These are phyloP conservation scores for Strix aluco DNA, from an alignment of 2,113 vertebrate genomes.

Conservation along the genomic window DNA sequence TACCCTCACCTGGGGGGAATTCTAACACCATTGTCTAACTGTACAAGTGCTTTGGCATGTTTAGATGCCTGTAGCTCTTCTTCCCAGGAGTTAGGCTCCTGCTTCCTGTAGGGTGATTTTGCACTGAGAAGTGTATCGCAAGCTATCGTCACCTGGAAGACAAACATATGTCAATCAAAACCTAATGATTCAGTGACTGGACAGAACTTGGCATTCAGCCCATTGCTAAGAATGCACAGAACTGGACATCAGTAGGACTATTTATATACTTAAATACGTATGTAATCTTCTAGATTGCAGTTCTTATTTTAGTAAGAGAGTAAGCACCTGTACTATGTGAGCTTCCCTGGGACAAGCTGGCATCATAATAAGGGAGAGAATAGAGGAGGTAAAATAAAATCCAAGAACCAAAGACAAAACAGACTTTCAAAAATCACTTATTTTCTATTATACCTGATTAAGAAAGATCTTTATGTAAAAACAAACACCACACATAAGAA, in stretches of 20 bases:
- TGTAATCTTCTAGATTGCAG: neutral
- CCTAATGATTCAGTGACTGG: neutral
- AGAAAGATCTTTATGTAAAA: neutral
- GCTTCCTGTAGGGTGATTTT: slow-evolving; percentile 91
- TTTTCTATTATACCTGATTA: neutral
- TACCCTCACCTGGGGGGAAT: slow-evolving; percentile 90
- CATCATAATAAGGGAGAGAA: neutral
- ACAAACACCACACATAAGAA: neutral
- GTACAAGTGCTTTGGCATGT: slow-evolving; percentile 89
- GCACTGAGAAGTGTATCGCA: slow-evolving; percentile 94
- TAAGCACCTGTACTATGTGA: neutral
- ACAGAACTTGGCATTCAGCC: neutral
- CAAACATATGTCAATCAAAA: neutral
- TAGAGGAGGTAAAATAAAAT: neutral
- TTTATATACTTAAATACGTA: neutral
- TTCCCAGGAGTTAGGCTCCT: slow-evolving; percentile 94
- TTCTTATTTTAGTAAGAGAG: slow-evolving; percentile 4
- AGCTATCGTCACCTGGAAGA: slow-evolving; percentile 93
- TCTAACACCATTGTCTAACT: slow-evolving; percentile 90
- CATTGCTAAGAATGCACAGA: slow-evolving; percentile 11
- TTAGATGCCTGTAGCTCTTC: slow-evolving; percentile 93
- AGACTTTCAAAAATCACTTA: neutral
- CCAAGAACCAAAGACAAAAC: neutral
- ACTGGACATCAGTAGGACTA: neutral
- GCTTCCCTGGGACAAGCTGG: neutral